Evolutionary conservation across 2,888 invertebrate species (phyloP).

Genomic region (Halocaridina rubra): DNA sequence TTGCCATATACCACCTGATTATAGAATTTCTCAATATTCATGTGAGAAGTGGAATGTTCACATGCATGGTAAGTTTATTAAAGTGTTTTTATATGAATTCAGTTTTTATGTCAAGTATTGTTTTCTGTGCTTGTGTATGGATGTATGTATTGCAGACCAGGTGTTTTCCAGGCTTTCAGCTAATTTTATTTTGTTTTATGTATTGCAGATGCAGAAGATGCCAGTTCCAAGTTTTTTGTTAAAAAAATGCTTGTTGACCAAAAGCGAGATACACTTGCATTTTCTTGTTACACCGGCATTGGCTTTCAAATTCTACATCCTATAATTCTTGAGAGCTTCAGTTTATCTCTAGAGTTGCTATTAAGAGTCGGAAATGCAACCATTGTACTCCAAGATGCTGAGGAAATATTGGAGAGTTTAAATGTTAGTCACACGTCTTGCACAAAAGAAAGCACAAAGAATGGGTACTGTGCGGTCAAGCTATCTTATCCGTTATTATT

Average conservation of each 20-base stretch:
- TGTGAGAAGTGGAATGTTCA: conserved; percentile 15
- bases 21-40: conserved; percentile 7
- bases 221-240: background rate
- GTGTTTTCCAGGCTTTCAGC: background rate
- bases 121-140: too few species aligned
- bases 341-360: background rate
- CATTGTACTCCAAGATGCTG: conserved; percentile 7
- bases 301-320: conserved; percentile 33
- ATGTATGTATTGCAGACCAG: background rate
- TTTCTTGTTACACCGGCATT: conserved; percentile 24
- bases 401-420: conserved; percentile 27
- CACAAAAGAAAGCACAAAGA: background rate
- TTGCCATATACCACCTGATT: conserved; percentile 28
- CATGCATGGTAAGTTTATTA: background rate
- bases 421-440: background rate
- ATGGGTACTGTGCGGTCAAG: background rate
- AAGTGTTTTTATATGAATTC: background rate
- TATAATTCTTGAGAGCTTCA: conserved; percentile 11
- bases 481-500: background rate
- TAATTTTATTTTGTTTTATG: background rate
- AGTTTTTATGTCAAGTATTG: too few species aligned
- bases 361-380: background rate
- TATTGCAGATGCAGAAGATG: background rate
- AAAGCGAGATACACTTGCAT: too few species aligned
- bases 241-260: too few species aligned